These are phyloP conservation scores for Colius striatus DNA, from an alignment of 2,113 vertebrate genomes.

Conservation along the genomic window DNA sequence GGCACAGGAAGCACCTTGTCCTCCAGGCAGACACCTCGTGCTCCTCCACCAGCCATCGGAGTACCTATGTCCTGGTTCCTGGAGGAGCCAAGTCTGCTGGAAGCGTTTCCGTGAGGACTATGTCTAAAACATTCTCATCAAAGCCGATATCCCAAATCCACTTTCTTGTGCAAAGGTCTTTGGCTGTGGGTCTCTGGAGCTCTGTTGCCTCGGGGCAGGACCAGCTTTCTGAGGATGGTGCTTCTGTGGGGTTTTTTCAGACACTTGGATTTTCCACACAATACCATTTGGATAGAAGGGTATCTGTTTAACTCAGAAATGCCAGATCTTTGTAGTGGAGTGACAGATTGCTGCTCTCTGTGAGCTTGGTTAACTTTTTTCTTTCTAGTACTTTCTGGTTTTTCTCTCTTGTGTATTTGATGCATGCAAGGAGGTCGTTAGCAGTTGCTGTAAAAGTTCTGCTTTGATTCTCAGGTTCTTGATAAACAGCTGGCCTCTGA, in stretches of 20 bases:
- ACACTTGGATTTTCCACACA: neutral
- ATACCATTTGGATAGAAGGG: neutral
- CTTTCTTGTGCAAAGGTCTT: neutral
- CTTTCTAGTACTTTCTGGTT: neutral
- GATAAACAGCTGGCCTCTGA: neutral
- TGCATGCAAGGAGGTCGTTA: neutral
- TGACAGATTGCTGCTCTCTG: neutral
- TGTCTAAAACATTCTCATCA: accelerated
- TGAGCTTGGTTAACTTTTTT: neutral
- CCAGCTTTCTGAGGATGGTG: neutral
- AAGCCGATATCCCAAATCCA: neutral
- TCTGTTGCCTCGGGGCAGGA: accelerated
- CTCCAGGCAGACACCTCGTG: neutral
- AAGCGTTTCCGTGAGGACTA: accelerated
- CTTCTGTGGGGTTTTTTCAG: neutral
- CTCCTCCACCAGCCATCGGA: neutral
- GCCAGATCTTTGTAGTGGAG: neutral
- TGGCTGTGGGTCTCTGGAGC: accelerated
- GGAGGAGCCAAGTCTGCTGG: neutral
- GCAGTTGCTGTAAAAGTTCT: neutral
- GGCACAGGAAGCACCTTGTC: neutral
- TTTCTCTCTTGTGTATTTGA: neutral
- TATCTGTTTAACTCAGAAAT: neutral
- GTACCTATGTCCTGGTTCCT: neutral
- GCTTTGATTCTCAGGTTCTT: neutral